phyloP scores from a whole-genome alignment of 53 echinoderm and acorn worm genomes.

The Henricia sp. region DNA sequence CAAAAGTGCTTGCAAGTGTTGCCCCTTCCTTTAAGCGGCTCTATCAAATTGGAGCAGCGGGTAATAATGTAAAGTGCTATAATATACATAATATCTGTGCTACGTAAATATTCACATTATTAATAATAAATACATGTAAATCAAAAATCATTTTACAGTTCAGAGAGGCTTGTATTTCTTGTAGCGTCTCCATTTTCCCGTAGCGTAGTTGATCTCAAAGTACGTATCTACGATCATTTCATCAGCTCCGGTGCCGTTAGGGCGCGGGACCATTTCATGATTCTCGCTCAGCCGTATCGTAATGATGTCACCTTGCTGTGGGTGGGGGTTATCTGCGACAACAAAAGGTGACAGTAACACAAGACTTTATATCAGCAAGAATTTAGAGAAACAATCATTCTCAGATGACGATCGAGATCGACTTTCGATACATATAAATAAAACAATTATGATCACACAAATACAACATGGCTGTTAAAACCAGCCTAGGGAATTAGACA shows the following conservation, averaged over 20 bases:
- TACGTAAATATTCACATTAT: too few relatives aligned
- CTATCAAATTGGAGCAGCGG: too few relatives aligned
- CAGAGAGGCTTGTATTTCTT: slow-evolving; percentile 87
- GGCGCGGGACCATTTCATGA: slow-evolving; percentile 70
- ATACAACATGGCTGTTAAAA: too few relatives aligned
- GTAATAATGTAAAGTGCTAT: too few relatives aligned
- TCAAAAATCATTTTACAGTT: too few relatives aligned
- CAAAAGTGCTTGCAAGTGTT: too few relatives aligned
- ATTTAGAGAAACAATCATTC: neutral
- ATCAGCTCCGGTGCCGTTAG: slow-evolving; percentile 61
- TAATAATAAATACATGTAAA: too few relatives aligned
- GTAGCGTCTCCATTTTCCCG: slow-evolving; percentile 93
- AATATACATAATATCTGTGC: too few relatives aligned
- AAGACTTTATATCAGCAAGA: neutral
- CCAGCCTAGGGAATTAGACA: too few relatives aligned
- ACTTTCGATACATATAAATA: neutral
- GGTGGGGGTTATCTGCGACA: slow-evolving; percentile 93
- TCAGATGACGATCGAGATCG: neutral
- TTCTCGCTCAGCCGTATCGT: slow-evolving; percentile 96
- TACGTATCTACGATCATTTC: slow-evolving; percentile 91
- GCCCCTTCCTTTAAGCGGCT: too few relatives aligned
- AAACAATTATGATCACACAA: neutral
- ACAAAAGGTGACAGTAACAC: neutral
- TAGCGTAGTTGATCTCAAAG: slow-evolving; percentile 99
- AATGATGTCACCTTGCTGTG: slow-evolving; percentile 96